Base-by-base conservation (phyloP, 2,113 vertebrate species). In the Edolisoma coerulescens region DNA sequence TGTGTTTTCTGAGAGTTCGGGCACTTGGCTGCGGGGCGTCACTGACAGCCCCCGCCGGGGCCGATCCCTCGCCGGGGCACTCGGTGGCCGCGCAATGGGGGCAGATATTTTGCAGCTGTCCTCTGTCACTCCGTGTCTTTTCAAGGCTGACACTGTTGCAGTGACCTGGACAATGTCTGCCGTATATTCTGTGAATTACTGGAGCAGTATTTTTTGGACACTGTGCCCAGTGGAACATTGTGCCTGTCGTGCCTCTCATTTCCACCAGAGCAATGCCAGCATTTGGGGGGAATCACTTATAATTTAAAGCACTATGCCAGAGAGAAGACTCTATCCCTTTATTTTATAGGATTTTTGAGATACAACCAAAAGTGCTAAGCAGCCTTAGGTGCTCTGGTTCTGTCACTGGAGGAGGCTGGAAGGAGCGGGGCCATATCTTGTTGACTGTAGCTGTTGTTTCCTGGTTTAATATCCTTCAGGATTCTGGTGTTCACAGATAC, bases 51-150 rank as follows among this genome's bases (percentile, higher is more conserved):
- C 54, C 67, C 4, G 12, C 82, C 9, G 35, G 90, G 88, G 50
- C 57, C 2, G 8, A 8, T 22, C 47, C 80, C 16, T 74, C 22
- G 7, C 87, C 4, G 1, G 57, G 50, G 71, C 69, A 4, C 70
- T 27, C 35, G 1, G 14, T 32, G 69, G 42, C 84, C 0, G 0
- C 33, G 63, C 33, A 0, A 0, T 23, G 52, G 24, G 47, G 79
- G 16, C 35, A 52, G 90, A 56, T 87, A 10, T 59, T 84, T 53
- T 84, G 39, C 90, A 90, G 89, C 86, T 92, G 74, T 78, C 68
- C 76, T 81, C 76, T 90, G 90, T 90, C 92, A 56, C 53, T 88
- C 61, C 27, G 1, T 59, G 69, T 45, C 80, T 92, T 87, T 79
- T 68, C 57, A 83, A 45, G 68, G 65, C 88, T 91, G 85, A 60